phyloP scores from a whole-genome alignment of 2,797 vertebrate species.

The Schizopygopsis malacanthus region DNA sequence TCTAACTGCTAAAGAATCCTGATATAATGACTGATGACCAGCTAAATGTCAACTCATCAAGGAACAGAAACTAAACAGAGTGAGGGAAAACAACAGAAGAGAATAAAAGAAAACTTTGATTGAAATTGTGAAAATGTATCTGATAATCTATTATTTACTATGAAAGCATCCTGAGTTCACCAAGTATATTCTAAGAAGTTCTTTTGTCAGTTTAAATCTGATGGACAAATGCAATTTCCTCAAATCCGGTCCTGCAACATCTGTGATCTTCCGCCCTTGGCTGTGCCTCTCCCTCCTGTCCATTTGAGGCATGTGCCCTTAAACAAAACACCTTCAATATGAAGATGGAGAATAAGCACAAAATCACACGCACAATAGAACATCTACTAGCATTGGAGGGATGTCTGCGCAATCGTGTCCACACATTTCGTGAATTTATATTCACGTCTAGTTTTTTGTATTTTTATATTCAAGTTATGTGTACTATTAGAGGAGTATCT shows the following conservation, averaged over 20 bases:
- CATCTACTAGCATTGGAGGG: constrained; percentile 67
- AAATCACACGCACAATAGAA: constrained; percentile 67
- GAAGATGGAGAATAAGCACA: constrained; percentile 77
- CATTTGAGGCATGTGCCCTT: constrained; percentile 72
- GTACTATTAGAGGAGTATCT: constrained; percentile 53
- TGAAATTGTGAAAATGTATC: constrained; percentile 62
- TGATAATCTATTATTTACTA: constrained; percentile 64
- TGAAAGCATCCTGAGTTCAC: constrained; percentile 69
- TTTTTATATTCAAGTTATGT: constrained; percentile 37
- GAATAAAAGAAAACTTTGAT: constrained; percentile 59
- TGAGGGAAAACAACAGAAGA: constrained; percentile 61
- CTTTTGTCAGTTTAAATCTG: constrained; percentile 50
- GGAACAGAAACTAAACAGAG: constrained; percentile 56
- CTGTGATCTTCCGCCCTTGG: constrained; percentile 44
- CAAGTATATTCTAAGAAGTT: constrained; percentile 62
- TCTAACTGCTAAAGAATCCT: constrained; percentile 65
- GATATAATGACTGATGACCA: constrained; percentile 66
- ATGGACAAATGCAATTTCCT: constrained; percentile 61
- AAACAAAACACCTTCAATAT: constrained; percentile 87
- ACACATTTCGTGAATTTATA: constrained; percentile 35
- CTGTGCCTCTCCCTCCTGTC: constrained; percentile 57
- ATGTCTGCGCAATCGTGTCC: constrained; percentile 52
- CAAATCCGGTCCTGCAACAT: constrained; percentile 56
- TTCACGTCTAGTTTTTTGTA: constrained; percentile 46
- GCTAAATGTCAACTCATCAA: constrained; percentile 67